Evolutionary conservation across 2,113 vertebrate genomes (phyloP).

Genomic region (Candoia aspera): DNA sequence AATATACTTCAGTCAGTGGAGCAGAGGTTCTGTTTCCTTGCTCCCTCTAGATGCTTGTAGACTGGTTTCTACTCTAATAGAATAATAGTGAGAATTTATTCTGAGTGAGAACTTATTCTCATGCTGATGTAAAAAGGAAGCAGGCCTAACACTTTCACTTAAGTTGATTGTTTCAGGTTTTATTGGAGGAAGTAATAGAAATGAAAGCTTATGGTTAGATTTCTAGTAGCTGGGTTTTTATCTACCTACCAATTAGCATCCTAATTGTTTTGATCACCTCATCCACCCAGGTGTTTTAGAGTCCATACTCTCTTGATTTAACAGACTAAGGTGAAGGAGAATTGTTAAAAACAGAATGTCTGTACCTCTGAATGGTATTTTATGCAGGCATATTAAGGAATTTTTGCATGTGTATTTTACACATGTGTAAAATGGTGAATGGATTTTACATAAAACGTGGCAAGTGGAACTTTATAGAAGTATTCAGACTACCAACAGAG

Average conservation of each 20-base stretch:
- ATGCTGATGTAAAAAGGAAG: not conserved
- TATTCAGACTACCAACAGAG: no score
- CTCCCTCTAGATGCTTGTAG: conserved; percentile 1
- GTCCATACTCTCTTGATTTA: no score
- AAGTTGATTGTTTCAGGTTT: not conserved
- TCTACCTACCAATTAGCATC: not conserved
- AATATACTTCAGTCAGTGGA: conserved; percentile 27
- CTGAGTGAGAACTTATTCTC: not conserved
- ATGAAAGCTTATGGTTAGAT: not conserved
- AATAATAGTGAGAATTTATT: conserved; percentile 1
- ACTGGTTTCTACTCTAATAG: not conserved
- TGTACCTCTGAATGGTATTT: no score
- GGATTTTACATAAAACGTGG: no score
- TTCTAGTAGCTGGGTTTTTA: not conserved
- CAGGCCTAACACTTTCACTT: not conserved
- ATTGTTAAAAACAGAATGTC: no score
- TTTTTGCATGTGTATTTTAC: no score
- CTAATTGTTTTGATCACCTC: not conserved
- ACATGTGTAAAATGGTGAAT: no score
- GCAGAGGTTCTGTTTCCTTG: conserved; percentile 25
- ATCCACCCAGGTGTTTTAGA: not conserved
- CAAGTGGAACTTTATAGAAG: no score
- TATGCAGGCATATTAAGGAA: no score
- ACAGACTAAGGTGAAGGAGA: no score
- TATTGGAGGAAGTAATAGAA: not conserved